phyloP scores from a whole-genome alignment of 2,888 invertebrate genomes.

The Phengaris alcon region DNA sequence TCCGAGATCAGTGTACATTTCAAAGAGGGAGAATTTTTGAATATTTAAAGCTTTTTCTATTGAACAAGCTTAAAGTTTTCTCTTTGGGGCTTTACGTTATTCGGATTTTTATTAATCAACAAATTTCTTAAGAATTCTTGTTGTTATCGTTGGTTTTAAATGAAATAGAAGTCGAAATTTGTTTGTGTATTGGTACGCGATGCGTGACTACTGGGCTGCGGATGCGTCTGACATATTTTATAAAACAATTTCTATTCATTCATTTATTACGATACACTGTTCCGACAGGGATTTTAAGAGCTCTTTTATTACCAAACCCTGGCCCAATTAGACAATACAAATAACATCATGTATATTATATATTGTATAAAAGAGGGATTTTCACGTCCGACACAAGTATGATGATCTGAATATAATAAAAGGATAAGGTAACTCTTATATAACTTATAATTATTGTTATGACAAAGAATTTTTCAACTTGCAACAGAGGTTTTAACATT shows the following conservation, averaged over 20 bases:
- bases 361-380: too few species aligned
- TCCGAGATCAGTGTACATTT: constrained; percentile 26
- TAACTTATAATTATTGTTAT: too few species aligned
- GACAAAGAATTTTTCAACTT: too few species aligned
- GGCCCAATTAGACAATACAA: too few species aligned
- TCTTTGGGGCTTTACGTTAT: background rate
- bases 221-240: background rate
- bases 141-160: background rate
- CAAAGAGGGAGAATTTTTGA: constrained; percentile 8
- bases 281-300: too few species aligned
- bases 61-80: constrained; percentile 6
- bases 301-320: too few species aligned
- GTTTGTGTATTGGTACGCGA: background rate
- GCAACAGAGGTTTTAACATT: background rate
- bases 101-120: constrained; percentile 11
- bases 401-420: too few species aligned
- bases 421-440: too few species aligned
- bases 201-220: background rate
- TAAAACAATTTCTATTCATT: background rate
- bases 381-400: too few species aligned
- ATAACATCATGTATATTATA: too few species aligned
- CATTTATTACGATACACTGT: too few species aligned
- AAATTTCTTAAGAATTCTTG: background rate
- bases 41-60: constrained; percentile 25
- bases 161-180: background rate